Evolutionary conservation across 2,797 vertebrate genomes (phyloP), one percentile per base, ranked within the genome.

Genomic region (Myiotriccus ornatus): DNA sequence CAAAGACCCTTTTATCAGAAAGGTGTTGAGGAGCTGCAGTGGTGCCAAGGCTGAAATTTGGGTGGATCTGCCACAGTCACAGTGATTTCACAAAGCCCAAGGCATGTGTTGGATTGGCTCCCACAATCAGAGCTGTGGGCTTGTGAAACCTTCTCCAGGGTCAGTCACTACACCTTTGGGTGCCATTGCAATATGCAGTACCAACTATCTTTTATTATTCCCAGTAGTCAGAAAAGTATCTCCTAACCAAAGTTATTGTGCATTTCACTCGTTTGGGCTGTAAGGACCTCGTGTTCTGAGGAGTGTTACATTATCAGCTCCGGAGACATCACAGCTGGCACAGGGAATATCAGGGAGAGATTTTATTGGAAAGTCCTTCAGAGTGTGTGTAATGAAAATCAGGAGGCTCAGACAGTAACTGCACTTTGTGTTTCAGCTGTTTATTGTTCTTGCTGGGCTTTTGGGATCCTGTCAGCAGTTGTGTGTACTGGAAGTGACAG

Each of bases 281-380:
- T 37, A 35, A 74, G 49, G 60, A 55, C 52, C 22, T 75, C 28
- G 25, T 87, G 63, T 80, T 67, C 78, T 83, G 64, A 77, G 67
- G 25, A 79, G 10, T 28, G 30, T 57, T 13, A 25, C 12, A 3
- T 46, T 71, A 28, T 52, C 62, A 62, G n/a, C 78, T 85, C 41
- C 35, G 50, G 84, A 89, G 95, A 92, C 95, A 96, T 95, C 81
- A 43, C 83, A 93, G 49, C 91, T 79, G 49, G 62, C 55, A 24
- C 27, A 79, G 75, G 77, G 77, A 64, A 23, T 63, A 67, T 83
- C 63, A 85, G 70, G 65, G 63, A 41, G 25, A 43, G 78, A 35
- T 84, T 76, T 35, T 35, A 53, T 89, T 87, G 69, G 14, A 85
- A 84, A 56, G 34, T 83, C 55, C 76, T 87, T 56, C 68, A 35